phyloP scores from a whole-genome alignment of 2,797 vertebrate species.

The Lacerta viridis region DNA sequence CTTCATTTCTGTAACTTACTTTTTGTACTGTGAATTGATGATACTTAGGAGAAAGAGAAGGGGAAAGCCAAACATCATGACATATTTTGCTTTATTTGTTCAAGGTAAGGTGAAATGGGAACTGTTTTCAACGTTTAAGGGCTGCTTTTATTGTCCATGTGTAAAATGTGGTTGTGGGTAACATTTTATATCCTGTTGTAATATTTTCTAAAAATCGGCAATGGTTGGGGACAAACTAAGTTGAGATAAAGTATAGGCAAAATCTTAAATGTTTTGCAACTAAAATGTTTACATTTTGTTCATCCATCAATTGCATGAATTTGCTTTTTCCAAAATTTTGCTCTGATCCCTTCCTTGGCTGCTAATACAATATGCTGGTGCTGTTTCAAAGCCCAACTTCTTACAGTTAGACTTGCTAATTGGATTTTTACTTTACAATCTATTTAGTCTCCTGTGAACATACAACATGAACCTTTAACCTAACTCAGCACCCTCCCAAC shows the following conservation, averaged over 20 bases:
- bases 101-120: neutral
- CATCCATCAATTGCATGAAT: slow-evolving; percentile 16
- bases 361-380: slow-evolving; percentile 59
- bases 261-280: neutral
- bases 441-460: slow-evolving; percentile 57
- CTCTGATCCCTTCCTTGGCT: slow-evolving; percentile 62
- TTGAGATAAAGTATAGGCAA: slow-evolving; percentile 28
- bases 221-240: neutral
- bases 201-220: slow-evolving; percentile 28
- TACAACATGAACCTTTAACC: slow-evolving; percentile 59
- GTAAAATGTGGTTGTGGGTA: neutral
- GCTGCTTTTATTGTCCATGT: neutral
- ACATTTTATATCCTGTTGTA: neutral
- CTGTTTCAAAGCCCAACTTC: slow-evolving; percentile 63
- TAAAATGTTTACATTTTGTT: slow-evolving; percentile 21
- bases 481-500: neutral
- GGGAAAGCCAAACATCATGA: slow-evolving; percentile 7
- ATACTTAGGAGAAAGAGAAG: slow-evolving; percentile 2
- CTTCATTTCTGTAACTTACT: neutral
- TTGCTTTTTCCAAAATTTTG: slow-evolving; percentile 13
- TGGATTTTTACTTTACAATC: slow-evolving; percentile 66
- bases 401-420: slow-evolving; percentile 63
- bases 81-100: neutral
- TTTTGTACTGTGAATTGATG: slow-evolving; percentile 18
- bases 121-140: neutral